phyloP scores from a whole-genome alignment of 2,888 invertebrate species.

The Leptarthrus brevirostris region DNA sequence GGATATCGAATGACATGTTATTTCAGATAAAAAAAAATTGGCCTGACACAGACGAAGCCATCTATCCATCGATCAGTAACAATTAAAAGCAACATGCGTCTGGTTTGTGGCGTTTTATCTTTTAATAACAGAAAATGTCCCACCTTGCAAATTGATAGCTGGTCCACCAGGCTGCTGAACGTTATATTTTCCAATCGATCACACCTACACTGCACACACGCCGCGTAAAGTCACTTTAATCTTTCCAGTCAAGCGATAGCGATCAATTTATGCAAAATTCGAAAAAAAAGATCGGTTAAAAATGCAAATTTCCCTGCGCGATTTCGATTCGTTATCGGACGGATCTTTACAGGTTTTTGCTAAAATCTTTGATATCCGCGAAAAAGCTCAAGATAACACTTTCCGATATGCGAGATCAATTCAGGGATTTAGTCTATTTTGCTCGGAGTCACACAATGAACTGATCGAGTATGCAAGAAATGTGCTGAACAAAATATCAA shows the following conservation, averaged over 20 bases:
- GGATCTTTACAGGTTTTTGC: neutral
- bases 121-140: conserved; percentile 2
- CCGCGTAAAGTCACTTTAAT: neutral
- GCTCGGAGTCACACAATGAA: conserved; percentile 39
- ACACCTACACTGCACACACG: conserved; percentile 27
- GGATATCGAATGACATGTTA: conserved; percentile 23
- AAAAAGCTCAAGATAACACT: conserved; percentile 20
- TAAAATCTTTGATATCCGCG: conserved; percentile 18
- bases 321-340: neutral
- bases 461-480: conserved; percentile 44
- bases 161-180: neutral
- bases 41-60: neutral
- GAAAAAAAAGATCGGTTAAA: conserved; percentile 15
- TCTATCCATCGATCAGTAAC: conserved; percentile 25
- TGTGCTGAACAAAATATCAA: conserved; percentile 35
- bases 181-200: conserved; percentile 15
- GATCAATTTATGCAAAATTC: conserved; percentile 1
- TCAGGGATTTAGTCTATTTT: conserved; percentile 37
- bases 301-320: conserved; percentile 20
- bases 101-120: neutral
- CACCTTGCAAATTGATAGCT: conserved; percentile 35
- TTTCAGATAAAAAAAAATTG: neutral
- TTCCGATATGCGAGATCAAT: neutral
- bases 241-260: neutral
- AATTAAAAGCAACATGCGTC: neutral